Evolutionary conservation across 1,140 invertebrate species (phyloP).

Genomic region (Drosophila santomea): DNA sequence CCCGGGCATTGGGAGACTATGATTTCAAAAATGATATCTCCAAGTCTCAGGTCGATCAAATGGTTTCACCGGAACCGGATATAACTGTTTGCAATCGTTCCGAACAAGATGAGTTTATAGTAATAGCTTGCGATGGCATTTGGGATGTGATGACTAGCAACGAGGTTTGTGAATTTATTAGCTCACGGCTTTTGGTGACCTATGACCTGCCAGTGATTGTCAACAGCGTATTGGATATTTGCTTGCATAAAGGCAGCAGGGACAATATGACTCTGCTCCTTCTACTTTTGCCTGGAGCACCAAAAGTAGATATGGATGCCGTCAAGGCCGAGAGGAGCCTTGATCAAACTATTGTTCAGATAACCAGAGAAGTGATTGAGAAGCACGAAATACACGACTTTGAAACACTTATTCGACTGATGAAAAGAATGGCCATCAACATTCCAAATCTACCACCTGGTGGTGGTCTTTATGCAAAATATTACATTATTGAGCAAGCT

Average conservation of each 20-base stretch:
- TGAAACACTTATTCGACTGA: not conserved
- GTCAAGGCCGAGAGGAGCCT: conserved; percentile 1
- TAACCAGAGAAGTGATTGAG: conserved; percentile 12
- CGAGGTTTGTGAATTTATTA: conserved; percentile 13
- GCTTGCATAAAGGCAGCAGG: conserved; percentile 25
- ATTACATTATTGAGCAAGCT: conserved; percentile 7
- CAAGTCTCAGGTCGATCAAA: not conserved
- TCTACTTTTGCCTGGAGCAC: conserved; percentile 16
- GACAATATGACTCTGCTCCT: conserved; percentile 34
- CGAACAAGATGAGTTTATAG: conserved; percentile 12
- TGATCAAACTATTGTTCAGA: conserved; percentile 3
- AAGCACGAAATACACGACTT: conserved; percentile 27
- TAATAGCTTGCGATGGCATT: conserved; percentile 31
- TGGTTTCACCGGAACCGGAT: conserved; percentile 32
- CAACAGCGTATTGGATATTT: conserved; percentile 26
- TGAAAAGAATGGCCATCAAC: conserved; percentile 6
- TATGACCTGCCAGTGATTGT: conserved; percentile 13
- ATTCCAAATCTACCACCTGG: conserved; percentile 26
- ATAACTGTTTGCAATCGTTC: conserved; percentile 6
- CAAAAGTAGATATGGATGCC: conserved; percentile 5
- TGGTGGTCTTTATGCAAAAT: conserved; percentile 23
- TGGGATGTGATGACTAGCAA: conserved; percentile 32
- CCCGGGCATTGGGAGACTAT: conserved; percentile 24
- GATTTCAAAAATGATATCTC: not conserved
- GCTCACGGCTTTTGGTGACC: conserved; percentile 12